Percentiles rank a stretch among this genome's conserved stretches.
These are phyloP conservation scores for Steinernema carpocapsae DNA, from an alignment of 2,888 invertebrate genomes.

Conservation along the genomic window DNA sequence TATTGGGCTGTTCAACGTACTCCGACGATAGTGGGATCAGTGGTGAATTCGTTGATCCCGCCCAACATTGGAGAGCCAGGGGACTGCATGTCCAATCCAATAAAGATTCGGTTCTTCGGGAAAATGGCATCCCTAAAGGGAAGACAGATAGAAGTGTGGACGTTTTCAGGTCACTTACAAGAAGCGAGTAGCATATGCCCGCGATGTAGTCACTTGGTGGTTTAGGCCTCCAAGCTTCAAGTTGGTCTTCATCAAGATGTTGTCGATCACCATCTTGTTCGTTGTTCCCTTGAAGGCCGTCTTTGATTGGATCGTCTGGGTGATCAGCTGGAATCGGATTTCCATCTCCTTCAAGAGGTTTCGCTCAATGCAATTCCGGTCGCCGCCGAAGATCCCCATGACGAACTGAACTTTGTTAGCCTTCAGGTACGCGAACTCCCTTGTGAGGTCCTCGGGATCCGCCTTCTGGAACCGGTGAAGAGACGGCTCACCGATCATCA, in stretches of 20 bases:
- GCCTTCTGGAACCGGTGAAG: not conserved
- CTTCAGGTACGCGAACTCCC: not conserved
- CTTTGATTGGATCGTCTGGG: constrained; percentile 10
- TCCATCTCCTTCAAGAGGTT: constrained; percentile 13
- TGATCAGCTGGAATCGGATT: not conserved
- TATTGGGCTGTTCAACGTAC: not conserved
- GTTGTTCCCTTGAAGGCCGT: not conserved
- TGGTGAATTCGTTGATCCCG: not conserved
- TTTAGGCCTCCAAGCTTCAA: constrained; percentile 2
- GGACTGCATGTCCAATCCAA: constrained; percentile 11
- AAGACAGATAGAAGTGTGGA: not conserved
- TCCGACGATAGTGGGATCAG: constrained; percentile 1
- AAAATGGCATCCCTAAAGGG: not conserved
- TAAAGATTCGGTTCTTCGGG: not conserved
- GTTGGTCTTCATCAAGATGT: constrained; percentile 19
- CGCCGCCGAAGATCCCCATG: not conserved
- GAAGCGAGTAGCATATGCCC: not conserved
- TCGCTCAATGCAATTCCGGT: not conserved
- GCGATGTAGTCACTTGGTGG: not conserved
- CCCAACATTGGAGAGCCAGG: constrained; percentile 16
- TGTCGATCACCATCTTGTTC: constrained; percentile 6
- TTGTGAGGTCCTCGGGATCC: not conserved
- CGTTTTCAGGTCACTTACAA: not conserved
- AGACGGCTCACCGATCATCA: not conserved
- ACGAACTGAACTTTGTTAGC: not conserved